Conservation (phyloP, 2,113 vertebrate genomes). For the Poeciliopsis occidentalis region DNA sequence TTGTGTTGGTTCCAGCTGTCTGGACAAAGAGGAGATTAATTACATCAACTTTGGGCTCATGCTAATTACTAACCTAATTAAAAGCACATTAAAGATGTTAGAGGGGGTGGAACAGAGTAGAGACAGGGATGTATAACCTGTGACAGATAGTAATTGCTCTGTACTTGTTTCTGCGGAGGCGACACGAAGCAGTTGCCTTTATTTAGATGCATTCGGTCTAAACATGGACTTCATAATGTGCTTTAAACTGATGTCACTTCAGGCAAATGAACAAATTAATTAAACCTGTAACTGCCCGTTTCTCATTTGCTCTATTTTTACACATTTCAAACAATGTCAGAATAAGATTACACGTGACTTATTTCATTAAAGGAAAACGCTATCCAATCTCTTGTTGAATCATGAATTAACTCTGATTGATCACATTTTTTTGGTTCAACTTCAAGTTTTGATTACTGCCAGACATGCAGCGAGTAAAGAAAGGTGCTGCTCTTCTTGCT, state of each 20-base stretch:
- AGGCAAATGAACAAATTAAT: too few relatives aligned
- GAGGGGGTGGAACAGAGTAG: constrained; percentile 23
- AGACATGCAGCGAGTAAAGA: too few relatives aligned
- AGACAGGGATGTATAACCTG: constrained; percentile 24
- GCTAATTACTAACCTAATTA: constrained; percentile 73
- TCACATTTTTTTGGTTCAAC: too few relatives aligned
- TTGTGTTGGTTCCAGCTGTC: constrained; percentile 56
- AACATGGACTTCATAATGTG: not conserved
- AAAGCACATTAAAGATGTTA: constrained; percentile 35
- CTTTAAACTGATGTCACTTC: not conserved
- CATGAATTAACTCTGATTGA: too few relatives aligned
- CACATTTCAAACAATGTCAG: too few relatives aligned
- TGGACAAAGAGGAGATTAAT: constrained; percentile 63
- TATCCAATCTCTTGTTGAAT: too few relatives aligned
- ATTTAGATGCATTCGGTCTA: not conserved
- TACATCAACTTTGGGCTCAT: constrained; percentile 63
- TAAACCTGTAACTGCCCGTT: too few relatives aligned
- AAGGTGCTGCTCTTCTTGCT: too few relatives aligned
- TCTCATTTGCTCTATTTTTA: too few relatives aligned
- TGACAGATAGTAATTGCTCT: constrained; percentile 1
- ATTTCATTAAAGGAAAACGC: too few relatives aligned
- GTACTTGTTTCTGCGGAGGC: not conserved
- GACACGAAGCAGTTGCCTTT: not conserved
- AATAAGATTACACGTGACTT: too few relatives aligned
- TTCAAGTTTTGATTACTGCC: too few relatives aligned